Evolutionary conservation across 92 coral and sea anemone species (phyloP).

Genomic region (Epizoanthus stellaris): DNA sequence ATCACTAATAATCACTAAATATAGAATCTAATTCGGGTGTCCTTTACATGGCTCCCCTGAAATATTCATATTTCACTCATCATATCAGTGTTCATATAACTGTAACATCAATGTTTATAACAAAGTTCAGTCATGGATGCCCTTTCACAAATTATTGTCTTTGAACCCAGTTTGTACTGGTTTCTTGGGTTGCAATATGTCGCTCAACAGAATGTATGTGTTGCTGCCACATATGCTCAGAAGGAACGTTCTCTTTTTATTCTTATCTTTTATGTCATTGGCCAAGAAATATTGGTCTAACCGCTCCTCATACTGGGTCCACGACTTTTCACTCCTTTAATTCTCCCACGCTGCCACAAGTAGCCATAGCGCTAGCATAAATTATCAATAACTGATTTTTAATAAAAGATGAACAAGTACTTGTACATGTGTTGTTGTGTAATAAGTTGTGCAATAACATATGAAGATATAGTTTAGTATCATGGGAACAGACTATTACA

Average conservation of each 20-base stretch:
- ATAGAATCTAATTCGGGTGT: too few relatives aligned
- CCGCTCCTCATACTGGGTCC: constrained; percentile 37
- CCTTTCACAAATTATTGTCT: not conserved
- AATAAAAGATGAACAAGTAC: not conserved
- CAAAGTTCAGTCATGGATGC: too few relatives aligned
- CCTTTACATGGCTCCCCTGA: too few relatives aligned
- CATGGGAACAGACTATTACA: not conserved
- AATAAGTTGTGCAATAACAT: not conserved
- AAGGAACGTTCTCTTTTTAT: constrained; percentile 31
- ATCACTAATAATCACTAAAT: too few relatives aligned
- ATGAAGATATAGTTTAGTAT: not conserved
- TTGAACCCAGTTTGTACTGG: constrained; percentile 35
- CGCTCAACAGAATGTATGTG: constrained; percentile 7
- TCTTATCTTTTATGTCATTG: constrained; percentile 47
- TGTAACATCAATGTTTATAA: too few relatives aligned
- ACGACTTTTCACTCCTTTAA: not conserved
- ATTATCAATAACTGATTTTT: not conserved
- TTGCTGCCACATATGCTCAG: constrained; percentile 55
- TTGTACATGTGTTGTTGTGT: not conserved
- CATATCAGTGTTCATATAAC: too few relatives aligned
- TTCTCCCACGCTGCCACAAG: not conserved
- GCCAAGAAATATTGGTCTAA: constrained; percentile 55
- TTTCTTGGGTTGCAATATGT: constrained; percentile 31
- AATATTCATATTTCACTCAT: too few relatives aligned
- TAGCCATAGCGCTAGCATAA: constrained; percentile 26